Evolutionary conservation across 1,140 invertebrate species (phyloP), one percentile per base, ranked within the genome.

Genomic region (Ceratosolen solmsi): DNA sequence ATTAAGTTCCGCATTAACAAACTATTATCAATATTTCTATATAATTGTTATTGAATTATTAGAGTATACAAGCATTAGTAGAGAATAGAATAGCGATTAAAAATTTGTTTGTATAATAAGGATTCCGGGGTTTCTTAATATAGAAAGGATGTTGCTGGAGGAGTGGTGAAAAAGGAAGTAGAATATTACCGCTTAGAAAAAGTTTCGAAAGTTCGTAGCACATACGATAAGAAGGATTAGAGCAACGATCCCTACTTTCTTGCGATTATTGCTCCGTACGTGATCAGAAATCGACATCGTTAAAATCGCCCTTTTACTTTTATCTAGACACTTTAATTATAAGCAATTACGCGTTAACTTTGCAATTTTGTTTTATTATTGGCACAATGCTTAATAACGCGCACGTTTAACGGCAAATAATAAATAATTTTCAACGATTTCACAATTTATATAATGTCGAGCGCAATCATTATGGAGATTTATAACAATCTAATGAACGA

Each of bases 231-330:
- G 11, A 54, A 20, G 63, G 63, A 79, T 56, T 71, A 54, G 27
- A 3, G n/a, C n/a, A n/a, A 7, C 46, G 63, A 56, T 20, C 63
- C 76, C 25, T 25, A 25, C 73, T 60, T 60, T 60, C 54, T 58
- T 8, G 76, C 30, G 63, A 56, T 79, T 79, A 79, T 22, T 25
- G 60, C 8, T 20, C 17, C 0, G 13, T 70, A 71, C 76, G 76
- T 79, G 65, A 79, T 70, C 46, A 54, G 65, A 79, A 79, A 71
- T 79, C 63, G 46, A 38, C 25, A 65, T 58, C 22, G 38, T 77
- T 68, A 22, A 65, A 77, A 77, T 51, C 8, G 17, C 49, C 33
- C 72, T 75, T 60, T 60, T n/a, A n/a, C n/a, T 27, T 51, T 7
- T 75, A 60, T 63, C 41, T 46, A 17, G 33, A 68, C 20, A 68